Evolutionary conservation across 2,113 vertebrate genomes (phyloP).

Genomic region (Pleuronectes platessa): DNA sequence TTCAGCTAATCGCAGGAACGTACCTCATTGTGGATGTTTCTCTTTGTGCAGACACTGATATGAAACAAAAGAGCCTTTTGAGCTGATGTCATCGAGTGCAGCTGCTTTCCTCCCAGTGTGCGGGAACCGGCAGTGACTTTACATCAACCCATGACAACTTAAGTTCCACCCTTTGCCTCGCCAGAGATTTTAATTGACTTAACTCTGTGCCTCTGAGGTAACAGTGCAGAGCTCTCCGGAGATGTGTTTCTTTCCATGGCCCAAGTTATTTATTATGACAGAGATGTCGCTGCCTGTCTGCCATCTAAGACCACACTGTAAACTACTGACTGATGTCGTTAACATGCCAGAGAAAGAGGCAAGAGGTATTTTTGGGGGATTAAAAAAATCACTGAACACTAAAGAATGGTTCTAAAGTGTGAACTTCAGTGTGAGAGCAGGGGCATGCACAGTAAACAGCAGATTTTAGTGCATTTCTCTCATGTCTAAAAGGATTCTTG

Average conservation of each 20-base stretch:
- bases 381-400: neutral
- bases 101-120: constrained; percentile 29
- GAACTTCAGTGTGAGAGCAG: neutral
- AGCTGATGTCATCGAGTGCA: constrained; percentile 35
- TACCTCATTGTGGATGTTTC: neutral
- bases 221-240: constrained; percentile 26
- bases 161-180: constrained; percentile 30
- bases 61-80: constrained; percentile 6
- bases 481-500: neutral
- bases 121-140: constrained; percentile 28
- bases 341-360: constrained; percentile 12
- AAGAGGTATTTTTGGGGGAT: neutral
- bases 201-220: constrained; percentile 14
- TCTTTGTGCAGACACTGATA: neutral
- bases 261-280: constrained; percentile 46
- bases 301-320: constrained; percentile 18
- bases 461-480: neutral
- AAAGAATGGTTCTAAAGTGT: neutral
- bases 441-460: neutral
- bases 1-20: neutral
- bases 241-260: constrained; percentile 33
- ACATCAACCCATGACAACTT: constrained; percentile 47
- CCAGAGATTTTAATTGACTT: constrained; percentile 47
- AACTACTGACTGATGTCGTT: constrained; percentile 36
- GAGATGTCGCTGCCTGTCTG: constrained; percentile 34